Conservation (phyloP, 2,888 invertebrate species). For the Troilus luridus region DNA sequence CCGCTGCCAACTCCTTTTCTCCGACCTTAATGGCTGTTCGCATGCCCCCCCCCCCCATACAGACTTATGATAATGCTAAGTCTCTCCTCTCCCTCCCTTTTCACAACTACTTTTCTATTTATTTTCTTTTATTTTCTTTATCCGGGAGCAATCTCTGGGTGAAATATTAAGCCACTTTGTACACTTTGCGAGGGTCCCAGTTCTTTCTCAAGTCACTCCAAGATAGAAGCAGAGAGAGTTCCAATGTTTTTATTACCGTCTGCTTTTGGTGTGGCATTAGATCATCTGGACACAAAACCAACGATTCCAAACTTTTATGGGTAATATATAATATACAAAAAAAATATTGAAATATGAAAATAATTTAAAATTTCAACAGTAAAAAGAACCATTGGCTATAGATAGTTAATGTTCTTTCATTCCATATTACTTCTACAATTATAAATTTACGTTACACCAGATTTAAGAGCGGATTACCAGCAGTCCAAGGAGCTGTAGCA, state of each 20-base stretch:
- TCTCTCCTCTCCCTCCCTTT: background rate
- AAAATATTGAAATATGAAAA: background rate
- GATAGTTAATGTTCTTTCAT: no score
- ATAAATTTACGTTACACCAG: no score
- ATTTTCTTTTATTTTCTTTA: slow-evolving; percentile 27
- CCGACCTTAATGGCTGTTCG: background rate
- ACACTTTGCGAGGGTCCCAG: background rate
- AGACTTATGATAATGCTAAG: slow-evolving; percentile 31
- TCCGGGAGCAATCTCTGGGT: background rate
- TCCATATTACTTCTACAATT: no score
- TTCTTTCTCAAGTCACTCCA: background rate
- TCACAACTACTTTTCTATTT: background rate
- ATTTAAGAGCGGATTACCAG: no score
- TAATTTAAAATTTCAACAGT: background rate
- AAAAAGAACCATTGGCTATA: background rate
- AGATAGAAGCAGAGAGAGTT: background rate
- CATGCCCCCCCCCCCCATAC: background rate
- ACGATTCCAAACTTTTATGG: background rate
- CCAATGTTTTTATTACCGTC: background rate
- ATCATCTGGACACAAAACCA: background rate
- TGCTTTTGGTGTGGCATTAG: background rate
- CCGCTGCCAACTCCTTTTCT: slow-evolving; percentile 16
- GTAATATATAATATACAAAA: background rate
- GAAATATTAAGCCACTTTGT: slow-evolving; percentile 27
- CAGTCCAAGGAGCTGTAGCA: no score